Base-by-base conservation (phyloP, 2,113 vertebrate species). In the Lagopus muta region DNA sequence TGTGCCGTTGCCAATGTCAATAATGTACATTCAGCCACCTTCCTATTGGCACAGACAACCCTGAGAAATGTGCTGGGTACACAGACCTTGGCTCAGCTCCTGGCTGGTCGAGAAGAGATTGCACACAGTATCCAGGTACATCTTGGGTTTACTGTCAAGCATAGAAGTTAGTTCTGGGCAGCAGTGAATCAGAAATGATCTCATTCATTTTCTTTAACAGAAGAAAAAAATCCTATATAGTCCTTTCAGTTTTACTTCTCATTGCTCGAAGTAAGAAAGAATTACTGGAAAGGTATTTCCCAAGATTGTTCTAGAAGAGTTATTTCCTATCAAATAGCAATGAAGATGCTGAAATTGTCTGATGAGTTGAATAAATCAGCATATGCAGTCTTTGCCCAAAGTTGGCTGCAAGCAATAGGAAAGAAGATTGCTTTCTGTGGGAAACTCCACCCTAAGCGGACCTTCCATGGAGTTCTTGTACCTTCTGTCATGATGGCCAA, bases 21-120 rank as follows among this genome's bases (percentile, higher is more conserved):
- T 25, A 98, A 99, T 6, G 98, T 98, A 0, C 98, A 99, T 71
- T 98, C 98, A 0, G 99, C 98, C 0, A 99, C 99, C 8, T 98
- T 98, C 11, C 98, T 99, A 27, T 82, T 99, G 97, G 98, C 99
- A 43, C 99, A 99, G 88, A 99, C 99, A 76, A 98, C 99, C 6
- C 95, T 99, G 94, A 98, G 99, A 95, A 99, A 99, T 0, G 94
- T 99, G 6, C 97, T 99, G 93, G 98, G 99, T 6, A 99, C 98
- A 73, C 98, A 98, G 97, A 99, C 98, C 95, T 98, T 99, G 92
- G 91, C 99, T 11, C 98, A 99, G 98, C 98, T 99, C 92, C 98
- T 99, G 72, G 98, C 98, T 3, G 98, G 98, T 96, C 97, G 97
- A 4, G 98, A 99, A 82, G 98, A 99, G 69, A 99, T 98, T 24